phyloP scores from a whole-genome alignment of 2,888 invertebrate species.

The Apamea epomidion region DNA sequence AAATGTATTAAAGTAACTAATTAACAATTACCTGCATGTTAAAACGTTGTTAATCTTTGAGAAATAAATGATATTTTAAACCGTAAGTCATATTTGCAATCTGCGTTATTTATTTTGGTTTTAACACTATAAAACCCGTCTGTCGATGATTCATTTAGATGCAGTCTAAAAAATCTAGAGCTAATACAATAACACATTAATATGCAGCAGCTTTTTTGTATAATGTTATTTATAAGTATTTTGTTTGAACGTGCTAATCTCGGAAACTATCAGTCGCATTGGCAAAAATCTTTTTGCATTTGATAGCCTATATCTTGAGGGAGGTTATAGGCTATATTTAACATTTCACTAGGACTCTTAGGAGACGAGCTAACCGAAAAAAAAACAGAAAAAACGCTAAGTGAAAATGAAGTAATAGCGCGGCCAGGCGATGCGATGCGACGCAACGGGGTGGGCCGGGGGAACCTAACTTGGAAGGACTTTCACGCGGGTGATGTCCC shows the following conservation, averaged over 20 bases:
- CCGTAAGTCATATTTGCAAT: neutral
- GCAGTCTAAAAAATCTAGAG: neutral
- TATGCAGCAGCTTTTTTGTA: neutral
- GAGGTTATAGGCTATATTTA: no score
- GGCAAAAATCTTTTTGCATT: no score
- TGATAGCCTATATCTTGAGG: no score
- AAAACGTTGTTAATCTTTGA: no score
- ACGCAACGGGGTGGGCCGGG: no score
- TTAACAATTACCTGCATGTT: no score
- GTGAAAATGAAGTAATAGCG: neutral
- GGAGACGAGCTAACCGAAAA: neutral
- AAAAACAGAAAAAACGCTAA: no score
- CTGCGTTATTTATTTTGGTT: constrained; percentile 1
- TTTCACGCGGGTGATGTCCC: neutral
- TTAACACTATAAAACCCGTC: neutral
- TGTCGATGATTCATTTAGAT: neutral
- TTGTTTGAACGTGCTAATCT: neutral
- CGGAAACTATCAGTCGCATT: neutral
- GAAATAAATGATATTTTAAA: no score
- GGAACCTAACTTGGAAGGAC: neutral
- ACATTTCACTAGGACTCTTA: neutral
- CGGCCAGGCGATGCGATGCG: neutral
- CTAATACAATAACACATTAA: neutral
- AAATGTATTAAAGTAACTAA: neutral
- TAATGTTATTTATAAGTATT: neutral